Evolutionary conservation across 2,113 vertebrate genomes (phyloP).

Genomic region (Gobiocypris rarus): DNA sequence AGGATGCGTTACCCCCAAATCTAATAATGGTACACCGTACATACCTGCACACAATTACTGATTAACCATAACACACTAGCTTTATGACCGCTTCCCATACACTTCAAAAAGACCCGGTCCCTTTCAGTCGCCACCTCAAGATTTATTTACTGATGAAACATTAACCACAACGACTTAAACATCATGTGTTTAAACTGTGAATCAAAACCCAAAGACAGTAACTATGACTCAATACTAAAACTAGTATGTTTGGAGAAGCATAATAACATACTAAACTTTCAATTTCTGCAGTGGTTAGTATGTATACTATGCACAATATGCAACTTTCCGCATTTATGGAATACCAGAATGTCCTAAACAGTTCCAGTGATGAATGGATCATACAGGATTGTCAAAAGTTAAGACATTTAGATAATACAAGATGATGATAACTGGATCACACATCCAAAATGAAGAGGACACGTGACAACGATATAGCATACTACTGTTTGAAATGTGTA

Average conservation of each 20-base stretch:
- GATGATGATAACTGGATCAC: not conserved
- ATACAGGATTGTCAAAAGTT: not conserved
- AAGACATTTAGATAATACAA: not conserved
- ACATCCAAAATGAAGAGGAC: not conserved
- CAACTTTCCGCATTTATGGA: not conserved
- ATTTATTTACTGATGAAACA: constrained; percentile 52
- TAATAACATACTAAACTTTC: not conserved
- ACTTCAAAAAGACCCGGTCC: constrained; percentile 45
- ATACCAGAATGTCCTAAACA: not conserved
- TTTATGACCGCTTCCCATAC: constrained; percentile 57
- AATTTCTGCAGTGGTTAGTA: not conserved
- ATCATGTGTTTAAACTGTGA: not conserved
- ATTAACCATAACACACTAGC: constrained; percentile 65
- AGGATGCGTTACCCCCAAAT: not conserved
- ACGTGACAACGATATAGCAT: not conserved
- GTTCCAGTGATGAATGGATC: not conserved
- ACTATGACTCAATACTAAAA: not conserved
- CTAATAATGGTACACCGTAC: not conserved
- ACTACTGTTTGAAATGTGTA: not conserved
- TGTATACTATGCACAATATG: not conserved
- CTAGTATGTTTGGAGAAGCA: not conserved
- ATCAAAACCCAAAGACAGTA: constrained; percentile 13
- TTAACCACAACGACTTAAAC: constrained; percentile 56
- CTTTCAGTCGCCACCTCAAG: constrained; percentile 9
- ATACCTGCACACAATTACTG: constrained; percentile 63